Conservation (phyloP, 2,888 invertebrate species). For the Pyrocoelia pectoralis region DNA sequence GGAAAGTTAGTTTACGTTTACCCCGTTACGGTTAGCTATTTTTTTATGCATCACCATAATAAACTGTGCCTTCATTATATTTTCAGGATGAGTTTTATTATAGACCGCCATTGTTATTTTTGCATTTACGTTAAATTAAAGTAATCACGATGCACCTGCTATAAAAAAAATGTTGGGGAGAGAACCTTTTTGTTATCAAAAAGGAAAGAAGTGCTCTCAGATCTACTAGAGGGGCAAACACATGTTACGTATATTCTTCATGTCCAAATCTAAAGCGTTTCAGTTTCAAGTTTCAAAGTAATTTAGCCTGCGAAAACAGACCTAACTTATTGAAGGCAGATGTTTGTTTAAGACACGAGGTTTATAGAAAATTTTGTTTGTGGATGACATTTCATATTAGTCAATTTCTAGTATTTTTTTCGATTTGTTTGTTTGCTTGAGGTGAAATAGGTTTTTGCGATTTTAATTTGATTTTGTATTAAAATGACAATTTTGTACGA, state of each 20-base stretch:
- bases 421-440: neutral
- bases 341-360: conserved; percentile 28
- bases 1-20: conserved; percentile 8
- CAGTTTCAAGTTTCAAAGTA: conserved; percentile 34
- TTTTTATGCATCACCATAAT: neutral
- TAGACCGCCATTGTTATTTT: neutral
- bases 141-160: neutral
- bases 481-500: no score
- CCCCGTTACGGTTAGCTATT: conserved; percentile 1
- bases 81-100: neutral
- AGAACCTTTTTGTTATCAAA: conserved; percentile 29
- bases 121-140: neutral
- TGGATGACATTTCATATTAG: neutral
- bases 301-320: conserved; percentile 36
- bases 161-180: conserved; percentile 8
- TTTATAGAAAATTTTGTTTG: conserved; percentile 18
- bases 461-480: neutral
- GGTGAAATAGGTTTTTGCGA: neutral
- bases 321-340: conserved; percentile 29
- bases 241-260: conserved; percentile 30
- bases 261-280: conserved; percentile 31
- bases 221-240: conserved; percentile 32
- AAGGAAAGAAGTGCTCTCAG: conserved; percentile 19
- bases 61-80: neutral
- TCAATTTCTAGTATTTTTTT: neutral